Evolutionary conservation across 2,888 invertebrate species (phyloP).

Genomic region (Syrista parreyssii): DNA sequence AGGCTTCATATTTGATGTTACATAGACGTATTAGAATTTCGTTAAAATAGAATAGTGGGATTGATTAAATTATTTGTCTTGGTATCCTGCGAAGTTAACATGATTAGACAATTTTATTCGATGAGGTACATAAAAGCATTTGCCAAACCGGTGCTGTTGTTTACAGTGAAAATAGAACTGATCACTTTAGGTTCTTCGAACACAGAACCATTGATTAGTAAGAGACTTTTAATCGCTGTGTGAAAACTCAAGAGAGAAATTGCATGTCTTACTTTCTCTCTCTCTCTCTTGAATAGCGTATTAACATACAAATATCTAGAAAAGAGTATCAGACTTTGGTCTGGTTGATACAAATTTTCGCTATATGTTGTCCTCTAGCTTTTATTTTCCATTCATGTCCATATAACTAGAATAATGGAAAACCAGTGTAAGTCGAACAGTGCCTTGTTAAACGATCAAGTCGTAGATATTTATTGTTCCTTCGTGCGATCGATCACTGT

Average conservation of each 20-base stretch:
- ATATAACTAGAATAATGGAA: background rate
- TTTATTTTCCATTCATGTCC: background rate
- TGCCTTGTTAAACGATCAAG: background rate
- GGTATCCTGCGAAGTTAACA: background rate
- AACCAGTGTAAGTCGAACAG: background rate
- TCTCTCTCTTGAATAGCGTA: background rate
- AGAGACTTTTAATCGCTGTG: background rate
- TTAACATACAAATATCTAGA: background rate
- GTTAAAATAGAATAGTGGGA: background rate
- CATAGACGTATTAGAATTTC: background rate
- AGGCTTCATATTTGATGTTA: background rate
- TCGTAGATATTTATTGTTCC: background rate
- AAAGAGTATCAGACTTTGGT: background rate
- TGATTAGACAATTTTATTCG: too few species aligned
- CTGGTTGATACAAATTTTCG: background rate
- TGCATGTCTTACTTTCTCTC: background rate
- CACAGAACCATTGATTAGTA: background rate
- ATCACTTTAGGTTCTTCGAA: background rate
- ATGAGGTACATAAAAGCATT: background rate
- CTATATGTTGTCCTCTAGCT: background rate
- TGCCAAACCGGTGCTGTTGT: slow-evolving; percentile 12
- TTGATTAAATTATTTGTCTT: background rate
- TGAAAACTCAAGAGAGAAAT: background rate
- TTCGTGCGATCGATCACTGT: background rate
- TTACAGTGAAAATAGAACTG: background rate